Conservation (phyloP, 2,888 invertebrate genomes). For the Steinernema carpocapsae region DNA sequence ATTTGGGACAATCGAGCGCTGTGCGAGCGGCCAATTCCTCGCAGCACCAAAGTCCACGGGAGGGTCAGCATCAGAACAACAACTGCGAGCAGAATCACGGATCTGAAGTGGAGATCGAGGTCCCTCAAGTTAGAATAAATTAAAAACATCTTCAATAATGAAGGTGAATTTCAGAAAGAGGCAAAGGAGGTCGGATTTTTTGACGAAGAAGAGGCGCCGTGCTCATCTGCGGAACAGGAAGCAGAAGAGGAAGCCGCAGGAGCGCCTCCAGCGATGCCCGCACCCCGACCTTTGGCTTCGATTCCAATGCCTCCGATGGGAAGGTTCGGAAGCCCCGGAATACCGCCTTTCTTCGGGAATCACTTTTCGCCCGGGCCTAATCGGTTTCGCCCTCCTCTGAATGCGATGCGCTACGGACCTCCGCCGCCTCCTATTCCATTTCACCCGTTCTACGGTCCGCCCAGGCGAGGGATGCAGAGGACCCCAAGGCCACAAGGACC, state of each 20-base stretch:
- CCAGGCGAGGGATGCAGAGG: not conserved
- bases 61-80: too few species aligned
- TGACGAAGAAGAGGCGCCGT: conserved; percentile 27
- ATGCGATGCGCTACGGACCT: not conserved
- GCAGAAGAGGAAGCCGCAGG: not conserved
- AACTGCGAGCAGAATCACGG: too few species aligned
- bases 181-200: not conserved
- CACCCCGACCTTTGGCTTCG: not conserved
- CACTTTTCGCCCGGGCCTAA: not conserved
- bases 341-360: not conserved
- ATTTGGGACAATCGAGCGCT: too few species aligned
- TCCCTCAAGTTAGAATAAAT: too few species aligned
- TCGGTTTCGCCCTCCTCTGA: not conserved
- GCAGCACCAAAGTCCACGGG: too few species aligned
- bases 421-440: not conserved
- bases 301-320: not conserved
- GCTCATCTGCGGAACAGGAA: not conserved
- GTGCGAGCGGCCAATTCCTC: too few species aligned
- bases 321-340: not conserved
- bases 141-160: too few species aligned
- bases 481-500: not conserved
- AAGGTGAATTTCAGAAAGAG: not conserved
- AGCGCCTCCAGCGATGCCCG: not conserved
- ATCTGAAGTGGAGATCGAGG: too few species aligned
- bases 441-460: not conserved